A percentile compares a stretch with the other conserved stretches of the same genome.
Conservation (phyloP, 1,140 invertebrate genomes). For the Trichonephila clavata region DNA sequence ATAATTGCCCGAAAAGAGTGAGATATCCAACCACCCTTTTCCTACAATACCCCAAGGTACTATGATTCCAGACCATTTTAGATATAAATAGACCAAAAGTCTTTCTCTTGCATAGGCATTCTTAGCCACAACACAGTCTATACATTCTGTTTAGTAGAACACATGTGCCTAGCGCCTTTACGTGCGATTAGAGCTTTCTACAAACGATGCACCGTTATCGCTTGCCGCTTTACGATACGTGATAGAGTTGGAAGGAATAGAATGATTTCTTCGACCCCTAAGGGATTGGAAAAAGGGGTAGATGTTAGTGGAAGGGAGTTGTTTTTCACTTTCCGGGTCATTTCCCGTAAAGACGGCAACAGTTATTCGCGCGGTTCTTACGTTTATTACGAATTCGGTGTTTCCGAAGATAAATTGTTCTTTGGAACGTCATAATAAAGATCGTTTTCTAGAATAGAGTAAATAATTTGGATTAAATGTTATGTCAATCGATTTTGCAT, state of each 20-base stretch:
- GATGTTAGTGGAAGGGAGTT: neutral
- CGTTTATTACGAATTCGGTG: neutral
- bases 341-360: neutral
- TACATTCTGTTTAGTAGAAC: neutral
- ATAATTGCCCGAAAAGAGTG: too few species aligned
- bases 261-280: neutral
- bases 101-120: too few species aligned
- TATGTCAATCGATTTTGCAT: too few species aligned
- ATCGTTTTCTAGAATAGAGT: too few species aligned
- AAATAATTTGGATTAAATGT: too few species aligned
- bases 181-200: neutral
- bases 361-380: neutral
- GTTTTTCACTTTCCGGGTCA: neutral
- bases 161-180: neutral
- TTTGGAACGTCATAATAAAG: too few species aligned
- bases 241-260: neutral
- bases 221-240: conserved; percentile 11
- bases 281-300: neutral
- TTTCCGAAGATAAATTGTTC: too few species aligned
- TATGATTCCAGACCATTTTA: too few species aligned
- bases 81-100: too few species aligned
- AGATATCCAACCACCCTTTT: too few species aligned
- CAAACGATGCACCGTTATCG: conserved; percentile 27
- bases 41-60: too few species aligned
- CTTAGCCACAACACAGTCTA: too few species aligned